Base-by-base conservation (phyloP, 2,113 vertebrate species). In the Typhlomys cinereus region DNA sequence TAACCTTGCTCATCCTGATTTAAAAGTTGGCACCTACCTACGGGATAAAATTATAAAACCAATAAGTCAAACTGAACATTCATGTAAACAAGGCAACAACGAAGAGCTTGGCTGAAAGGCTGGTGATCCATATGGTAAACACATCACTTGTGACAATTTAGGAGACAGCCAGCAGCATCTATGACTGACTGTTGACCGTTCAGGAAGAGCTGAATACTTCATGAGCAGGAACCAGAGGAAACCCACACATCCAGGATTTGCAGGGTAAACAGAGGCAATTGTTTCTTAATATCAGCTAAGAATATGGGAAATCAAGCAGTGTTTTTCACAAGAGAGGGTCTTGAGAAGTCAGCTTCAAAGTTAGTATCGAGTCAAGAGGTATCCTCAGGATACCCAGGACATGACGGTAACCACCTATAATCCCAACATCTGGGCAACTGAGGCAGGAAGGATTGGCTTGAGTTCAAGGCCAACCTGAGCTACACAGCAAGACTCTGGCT, bases 281-380 rank as follows among this genome's bases (percentile, higher is more conserved):
- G 14, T 74, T 90, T 91, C 59, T 88, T 50, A 71, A 79, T 27
- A 59, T n/a, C n/a, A n/a, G n/a, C n/a, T n/a, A n/a, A n/a, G n/a
- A 39, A 88, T 59, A 84, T 57, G 89, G 7, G n/a, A 71, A 92
- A 94, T 71, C 29, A 50, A 70, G 59, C 84, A 84, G 50, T 69
- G 41, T 64, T 83, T 93, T 73, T n/a, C 69, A 54, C 14, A 88
- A 86, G 29, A 46, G 69, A 76, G 14, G 1, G 15, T 18, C 12
- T 82, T 57, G 75, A 34, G 39, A 87, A 91, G 67, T 48, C 44
- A 85, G 7, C 44, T 76, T 69, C 59, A 36, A 73, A 69, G 36
- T n/a, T 67, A 48, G 61, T 34, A 34, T 91, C 83, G 39, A 74
- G 46, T 73, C 41, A 90, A 76, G 85, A 69, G 15, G 14, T 59